These are phyloP conservation scores for Drosophila paulistorum DNA, from an alignment of 1,140 invertebrate genomes.

Conservation along the genomic window DNA sequence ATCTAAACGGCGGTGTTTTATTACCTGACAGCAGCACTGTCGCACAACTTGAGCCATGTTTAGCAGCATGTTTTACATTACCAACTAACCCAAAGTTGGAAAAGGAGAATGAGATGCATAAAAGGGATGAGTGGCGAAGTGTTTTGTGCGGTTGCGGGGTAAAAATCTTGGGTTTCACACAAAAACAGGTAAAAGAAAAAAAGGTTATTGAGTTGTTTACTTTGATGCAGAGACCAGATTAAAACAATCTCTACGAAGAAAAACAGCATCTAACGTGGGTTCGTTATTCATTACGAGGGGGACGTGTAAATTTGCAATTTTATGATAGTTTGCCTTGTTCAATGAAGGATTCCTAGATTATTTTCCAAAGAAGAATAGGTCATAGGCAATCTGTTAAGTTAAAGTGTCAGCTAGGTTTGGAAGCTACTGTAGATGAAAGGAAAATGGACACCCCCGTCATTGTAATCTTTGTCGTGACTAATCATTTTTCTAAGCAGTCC, in stretches of 20 bases:
- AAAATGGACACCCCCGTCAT: no score
- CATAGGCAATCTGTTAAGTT: no score
- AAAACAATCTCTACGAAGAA: background rate
- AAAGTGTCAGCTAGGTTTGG: no score
- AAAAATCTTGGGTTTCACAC: constrained; percentile 10
- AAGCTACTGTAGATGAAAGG: no score
- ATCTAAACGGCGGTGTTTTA: constrained; percentile 77
- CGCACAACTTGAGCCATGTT: constrained; percentile 38
- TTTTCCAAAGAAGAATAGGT: no score
- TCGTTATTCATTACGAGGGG: background rate
- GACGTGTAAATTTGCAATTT: no score
- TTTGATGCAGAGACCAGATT: background rate
- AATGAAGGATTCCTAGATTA: no score
- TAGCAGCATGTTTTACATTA: constrained; percentile 57
- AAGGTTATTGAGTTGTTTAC: constrained; percentile 9
- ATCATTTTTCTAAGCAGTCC: no score
- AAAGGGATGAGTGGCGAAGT: constrained; percentile 32
- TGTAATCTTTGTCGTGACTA: no score
- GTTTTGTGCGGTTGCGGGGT: constrained; percentile 9
- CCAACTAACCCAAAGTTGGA: constrained; percentile 18
- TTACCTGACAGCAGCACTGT: constrained; percentile 57
- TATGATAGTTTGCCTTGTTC: background rate
- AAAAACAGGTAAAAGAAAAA: background rate
- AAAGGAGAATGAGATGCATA: constrained; percentile 14
- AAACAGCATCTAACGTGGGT: background rate